Percentiles rank a stretch among this genome's conserved stretches.
Conservation (phyloP, 2,797 vertebrate species). For the Hypotaenidia okinawae region DNA sequence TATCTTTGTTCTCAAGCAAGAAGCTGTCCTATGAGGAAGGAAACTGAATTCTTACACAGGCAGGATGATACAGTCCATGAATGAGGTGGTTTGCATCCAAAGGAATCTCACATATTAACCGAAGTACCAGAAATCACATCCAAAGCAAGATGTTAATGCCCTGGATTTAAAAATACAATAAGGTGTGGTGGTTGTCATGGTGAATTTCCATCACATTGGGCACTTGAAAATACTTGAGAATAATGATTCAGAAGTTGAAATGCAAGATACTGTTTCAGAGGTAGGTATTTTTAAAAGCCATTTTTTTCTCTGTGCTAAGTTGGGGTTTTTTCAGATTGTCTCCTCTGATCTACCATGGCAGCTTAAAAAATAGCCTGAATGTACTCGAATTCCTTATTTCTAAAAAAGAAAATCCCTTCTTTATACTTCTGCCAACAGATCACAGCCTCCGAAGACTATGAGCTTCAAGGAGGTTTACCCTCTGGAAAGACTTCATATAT, state of each 20-base stretch:
- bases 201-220: constrained; percentile 20
- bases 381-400: background rate
- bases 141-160: background rate
- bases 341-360: background rate
- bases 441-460: background rate
- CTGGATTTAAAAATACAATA: constrained; percentile 19
- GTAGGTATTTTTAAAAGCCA: background rate
- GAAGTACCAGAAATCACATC: background rate
- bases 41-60: background rate
- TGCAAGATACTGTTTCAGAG: background rate
- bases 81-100: background rate
- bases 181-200: constrained; percentile 34
- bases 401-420: background rate
- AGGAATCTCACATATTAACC: background rate
- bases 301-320: background rate
- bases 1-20: background rate
- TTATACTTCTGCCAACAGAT: background rate
- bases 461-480: background rate
- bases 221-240: constrained; percentile 18
- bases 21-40: background rate
- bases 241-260: constrained; percentile 4
- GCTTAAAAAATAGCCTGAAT: background rate
- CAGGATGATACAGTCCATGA: background rate
- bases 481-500: background rate
- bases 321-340: background rate